Evolutionary conservation across 2,113 vertebrate genomes (phyloP).

Genomic region (Datnioides undecimradiatus): DNA sequence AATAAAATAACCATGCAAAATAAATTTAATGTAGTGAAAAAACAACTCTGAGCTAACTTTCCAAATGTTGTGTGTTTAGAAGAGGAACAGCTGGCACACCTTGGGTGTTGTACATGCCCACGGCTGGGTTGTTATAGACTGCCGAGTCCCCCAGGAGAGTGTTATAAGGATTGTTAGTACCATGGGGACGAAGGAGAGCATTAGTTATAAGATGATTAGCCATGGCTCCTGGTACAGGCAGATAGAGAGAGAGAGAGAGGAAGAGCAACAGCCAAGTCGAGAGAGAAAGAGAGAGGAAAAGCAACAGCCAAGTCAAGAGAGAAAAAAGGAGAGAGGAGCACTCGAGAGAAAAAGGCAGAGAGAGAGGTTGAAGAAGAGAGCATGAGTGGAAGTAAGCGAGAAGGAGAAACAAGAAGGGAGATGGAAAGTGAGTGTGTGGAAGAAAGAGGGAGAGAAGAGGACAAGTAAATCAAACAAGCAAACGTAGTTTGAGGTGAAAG

Average conservation of each 20-base stretch:
- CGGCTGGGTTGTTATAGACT: conserved; percentile 99
- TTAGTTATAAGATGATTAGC: conserved; percentile 99
- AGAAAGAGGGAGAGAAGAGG: conserved; percentile 87
- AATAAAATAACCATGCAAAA: conserved; percentile 63
- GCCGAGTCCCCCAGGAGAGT: conserved; percentile 99
- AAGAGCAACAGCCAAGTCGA: conserved; percentile 72
- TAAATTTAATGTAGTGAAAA: conserved; percentile 76
- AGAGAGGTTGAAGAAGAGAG: conserved; percentile 50
- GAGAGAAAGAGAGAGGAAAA: conserved; percentile 57
- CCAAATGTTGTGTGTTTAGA: conserved; percentile 31
- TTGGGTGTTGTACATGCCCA: conserved; percentile 99
- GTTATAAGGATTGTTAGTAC: conserved; percentile 99
- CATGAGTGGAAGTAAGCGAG: conserved; percentile 68
- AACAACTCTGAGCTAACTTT: conserved; percentile 42
- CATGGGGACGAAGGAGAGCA: conserved; percentile 99
- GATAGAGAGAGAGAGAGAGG: conserved; percentile 90
- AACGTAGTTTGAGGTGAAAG: conserved; percentile 86
- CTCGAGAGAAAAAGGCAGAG: conserved; percentile 43
- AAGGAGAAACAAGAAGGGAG: conserved; percentile 37
- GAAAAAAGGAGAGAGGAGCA: conserved; percentile 60
- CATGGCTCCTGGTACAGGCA: conserved; percentile 99
- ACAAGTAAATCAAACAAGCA: conserved; percentile 94
- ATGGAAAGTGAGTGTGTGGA: conserved; percentile 77
- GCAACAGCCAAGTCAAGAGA: conserved; percentile 69
- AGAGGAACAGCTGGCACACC: conserved; percentile 90